Evolutionary conservation across 2,888 invertebrate genomes (phyloP).

Genomic region (Pharmacophagus antenor): DNA sequence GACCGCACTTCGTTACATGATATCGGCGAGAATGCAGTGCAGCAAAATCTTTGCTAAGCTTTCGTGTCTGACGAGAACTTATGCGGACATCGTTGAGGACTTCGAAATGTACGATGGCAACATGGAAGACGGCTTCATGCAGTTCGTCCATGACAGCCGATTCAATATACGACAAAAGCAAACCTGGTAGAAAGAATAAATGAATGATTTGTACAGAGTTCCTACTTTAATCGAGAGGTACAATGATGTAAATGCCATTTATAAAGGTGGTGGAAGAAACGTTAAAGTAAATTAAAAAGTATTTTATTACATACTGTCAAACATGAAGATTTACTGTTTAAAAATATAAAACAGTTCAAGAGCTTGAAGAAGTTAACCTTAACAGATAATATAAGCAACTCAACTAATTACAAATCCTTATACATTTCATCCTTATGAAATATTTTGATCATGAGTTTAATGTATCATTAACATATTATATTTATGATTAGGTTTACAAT

Average conservation of each 20-base stretch:
- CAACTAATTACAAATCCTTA: too few relatives aligned
- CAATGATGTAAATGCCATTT: neutral
- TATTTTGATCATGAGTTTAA: constrained; percentile 1
- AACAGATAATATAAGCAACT: too few relatives aligned
- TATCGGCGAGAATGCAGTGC: constrained; percentile 81
- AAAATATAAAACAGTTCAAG: neutral
- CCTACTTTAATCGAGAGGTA: neutral
- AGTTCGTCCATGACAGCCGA: constrained; percentile 21
- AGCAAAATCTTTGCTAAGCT: constrained; percentile 81
- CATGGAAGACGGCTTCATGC: constrained; percentile 82
- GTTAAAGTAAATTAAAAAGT: neutral
- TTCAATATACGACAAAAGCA: constrained; percentile 6
- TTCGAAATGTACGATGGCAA: constrained; percentile 89
- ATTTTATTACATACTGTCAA: too few relatives aligned
- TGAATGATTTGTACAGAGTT: neutral
- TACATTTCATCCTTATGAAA: too few relatives aligned
- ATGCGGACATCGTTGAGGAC: constrained; percentile 81
- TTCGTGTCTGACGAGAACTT: constrained; percentile 67
- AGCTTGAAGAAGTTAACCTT: too few relatives aligned
- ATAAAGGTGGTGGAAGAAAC: neutral
- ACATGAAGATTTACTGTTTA: too few relatives aligned
- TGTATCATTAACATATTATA: neutral
- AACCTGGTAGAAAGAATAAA: constrained; percentile 11
- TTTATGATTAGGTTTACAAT: constrained; percentile 15
- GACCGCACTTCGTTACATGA: constrained; percentile 85